Base-by-base conservation (phyloP, 2,888 invertebrate species). In the Timandra comae region DNA sequence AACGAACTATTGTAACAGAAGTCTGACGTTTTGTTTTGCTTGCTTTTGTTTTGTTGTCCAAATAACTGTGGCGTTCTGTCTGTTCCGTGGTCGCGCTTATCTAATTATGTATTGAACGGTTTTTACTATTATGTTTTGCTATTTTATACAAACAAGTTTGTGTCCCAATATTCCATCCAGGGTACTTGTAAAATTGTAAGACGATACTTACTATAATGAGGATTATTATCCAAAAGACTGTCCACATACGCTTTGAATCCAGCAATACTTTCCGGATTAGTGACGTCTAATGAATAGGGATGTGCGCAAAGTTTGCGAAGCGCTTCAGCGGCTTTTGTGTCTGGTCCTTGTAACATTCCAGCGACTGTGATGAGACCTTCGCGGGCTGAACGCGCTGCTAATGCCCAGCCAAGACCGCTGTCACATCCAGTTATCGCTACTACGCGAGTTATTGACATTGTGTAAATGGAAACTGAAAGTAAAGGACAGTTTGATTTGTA, bases 351-450 rank as follows among this genome's bases (percentile, higher is more conserved):
- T 29, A 93, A 88, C 70, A 93, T 92, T 27, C 93, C 92, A 8
- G 95, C 95, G 20, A 96, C 80, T 1, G 96, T 95, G 2, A 90
- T 87, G 46, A 93, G 85, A 0, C 93, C 93, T 52, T 88, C 79
- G 3, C 88, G 75, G 4, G 86, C 86, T 4, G 88, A 74, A 46
- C 91, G 87, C 11, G 90, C 84, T 0, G 92, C 92, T 28, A 92
- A 65, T 2, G 91, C 90, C 74, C 89, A 93, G 33, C 96, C 96
- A 8, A 96, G 85, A 2, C 96, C 96, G 35, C 94, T 92, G 73
- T 96, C 95, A 64, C 96, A 96, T 24, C 96, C 96, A 4, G 93
- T 94, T 47, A 96, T 90, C 9, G 94, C 86, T 22, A 92, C 81
- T 2, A 91, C 86, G 35, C 74, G 60, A 7, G 54, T 73, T 29